Percentiles rank a stretch among this genome's conserved stretches.
These are phyloP conservation scores for Araneus ventricosus DNA, from an alignment of 1,140 invertebrate species.

Conservation along the genomic window DNA sequence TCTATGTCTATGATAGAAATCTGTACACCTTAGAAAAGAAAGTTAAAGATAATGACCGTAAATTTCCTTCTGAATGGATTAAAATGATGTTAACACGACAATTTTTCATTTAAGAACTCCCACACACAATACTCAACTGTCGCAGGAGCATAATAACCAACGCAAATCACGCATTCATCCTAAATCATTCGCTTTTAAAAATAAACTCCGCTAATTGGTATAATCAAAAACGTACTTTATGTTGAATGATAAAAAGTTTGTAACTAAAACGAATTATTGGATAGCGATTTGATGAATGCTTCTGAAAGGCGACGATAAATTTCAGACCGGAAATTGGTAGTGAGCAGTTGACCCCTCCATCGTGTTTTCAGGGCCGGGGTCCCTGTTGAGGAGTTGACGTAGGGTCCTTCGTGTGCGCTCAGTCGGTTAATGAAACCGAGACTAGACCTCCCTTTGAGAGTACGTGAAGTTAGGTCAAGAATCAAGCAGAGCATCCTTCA, in stretches of 20 bases:
- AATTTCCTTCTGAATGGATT: no score
- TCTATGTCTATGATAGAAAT: no score
- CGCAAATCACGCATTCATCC: not conserved
- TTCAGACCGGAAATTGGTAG: not conserved
- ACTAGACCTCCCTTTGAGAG: constrained; percentile 59
- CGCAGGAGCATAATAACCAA: not conserved
- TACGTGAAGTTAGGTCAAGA: constrained; percentile 59
- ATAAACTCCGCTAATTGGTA: not conserved
- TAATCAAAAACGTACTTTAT: not conserved
- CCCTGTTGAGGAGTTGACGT: constrained; percentile 33
- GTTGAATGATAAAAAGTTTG: not conserved
- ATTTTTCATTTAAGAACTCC: no score
- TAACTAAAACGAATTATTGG: not conserved
- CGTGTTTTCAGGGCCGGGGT: not conserved
- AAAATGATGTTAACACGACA: no score
- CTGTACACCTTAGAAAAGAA: no score
- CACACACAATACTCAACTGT: no score
- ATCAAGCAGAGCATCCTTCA: constrained; percentile 11
- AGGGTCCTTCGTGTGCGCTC: constrained; percentile 30
- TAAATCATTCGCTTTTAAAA: not conserved
- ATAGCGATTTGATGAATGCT: not conserved
- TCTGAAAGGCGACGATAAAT: constrained; percentile 15
- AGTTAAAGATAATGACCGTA: no score
- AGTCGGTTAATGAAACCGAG: constrained; percentile 58
- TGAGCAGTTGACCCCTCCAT: constrained; percentile 27